phyloP scores from a whole-genome alignment of 1,140 invertebrate genomes.

The Antheraea pernyi region DNA sequence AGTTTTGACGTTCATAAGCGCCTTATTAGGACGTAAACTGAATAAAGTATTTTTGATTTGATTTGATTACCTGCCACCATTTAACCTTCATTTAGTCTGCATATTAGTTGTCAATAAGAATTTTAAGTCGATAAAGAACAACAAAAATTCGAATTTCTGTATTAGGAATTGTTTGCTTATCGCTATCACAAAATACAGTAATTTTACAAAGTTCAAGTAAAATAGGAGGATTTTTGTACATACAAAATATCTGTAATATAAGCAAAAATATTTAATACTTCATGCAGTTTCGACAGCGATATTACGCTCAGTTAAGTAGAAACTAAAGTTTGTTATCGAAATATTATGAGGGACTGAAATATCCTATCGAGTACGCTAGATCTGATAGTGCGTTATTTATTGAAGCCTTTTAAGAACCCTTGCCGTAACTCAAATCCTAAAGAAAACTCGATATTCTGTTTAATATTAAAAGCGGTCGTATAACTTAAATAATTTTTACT shows the following conservation, averaged over 20 bases:
- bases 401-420: conserved; percentile 4
- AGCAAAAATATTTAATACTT: neutral
- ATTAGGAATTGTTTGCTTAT: no score
- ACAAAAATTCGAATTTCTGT: no score
- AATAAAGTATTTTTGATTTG: no score
- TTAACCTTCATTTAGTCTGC: no score
- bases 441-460: conserved; percentile 3
- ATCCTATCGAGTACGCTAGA: conserved; percentile 1
- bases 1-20: no score
- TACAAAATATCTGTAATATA: neutral
- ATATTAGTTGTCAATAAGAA: no score
- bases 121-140: no score
- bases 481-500: conserved; percentile 5
- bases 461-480: neutral
- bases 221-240: no score
- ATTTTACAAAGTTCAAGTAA: no score
- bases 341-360: conserved; percentile 10
- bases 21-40: no score
- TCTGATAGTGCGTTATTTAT: conserved; percentile 15
- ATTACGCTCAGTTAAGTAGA: conserved; percentile 7
- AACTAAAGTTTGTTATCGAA: conserved; percentile 15
- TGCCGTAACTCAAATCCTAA: conserved; percentile 9
- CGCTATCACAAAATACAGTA: no score
- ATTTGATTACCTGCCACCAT: no score
- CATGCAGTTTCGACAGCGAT: neutral